Conservation (phyloP, 2,113 vertebrate species). For the Sigmodon hispidus region DNA sequence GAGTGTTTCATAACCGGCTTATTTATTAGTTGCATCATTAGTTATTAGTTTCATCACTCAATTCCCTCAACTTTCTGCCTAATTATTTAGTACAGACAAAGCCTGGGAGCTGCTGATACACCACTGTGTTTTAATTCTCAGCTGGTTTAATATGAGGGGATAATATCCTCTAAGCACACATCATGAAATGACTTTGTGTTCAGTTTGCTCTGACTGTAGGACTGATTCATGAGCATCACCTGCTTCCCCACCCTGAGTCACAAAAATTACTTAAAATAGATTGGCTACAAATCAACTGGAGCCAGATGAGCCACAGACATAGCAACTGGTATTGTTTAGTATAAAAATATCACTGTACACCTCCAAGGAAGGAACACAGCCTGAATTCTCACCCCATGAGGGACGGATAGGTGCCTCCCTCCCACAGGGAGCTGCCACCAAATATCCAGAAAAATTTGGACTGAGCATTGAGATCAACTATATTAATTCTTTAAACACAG, state of each 20-base stretch:
- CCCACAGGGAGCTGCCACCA: background rate
- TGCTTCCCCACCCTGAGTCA: conserved; percentile 46
- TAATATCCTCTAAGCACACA: background rate
- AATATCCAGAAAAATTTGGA: background rate
- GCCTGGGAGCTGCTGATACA: background rate
- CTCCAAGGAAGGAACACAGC: background rate
- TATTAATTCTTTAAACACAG: conserved; percentile 34
- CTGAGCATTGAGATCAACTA: background rate
- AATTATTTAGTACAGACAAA: background rate
- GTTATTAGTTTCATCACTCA: too few species aligned
- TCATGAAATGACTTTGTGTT: conserved; percentile 38
- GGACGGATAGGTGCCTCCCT: background rate
- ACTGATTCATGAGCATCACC: conserved; percentile 8
- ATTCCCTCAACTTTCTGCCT: background rate
- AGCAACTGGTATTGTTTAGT: conserved; percentile 10
- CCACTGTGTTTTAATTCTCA: conserved; percentile 4
- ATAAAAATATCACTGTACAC: background rate
- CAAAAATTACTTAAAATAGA: conserved; percentile 67
- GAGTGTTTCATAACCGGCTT: background rate
- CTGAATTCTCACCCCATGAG: background rate
- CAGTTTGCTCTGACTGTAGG: background rate
- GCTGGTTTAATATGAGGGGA: background rate
- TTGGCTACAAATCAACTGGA: background rate
- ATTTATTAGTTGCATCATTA: background rate
- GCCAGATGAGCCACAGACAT: background rate